phyloP scores from a whole-genome alignment of 2,888 invertebrate species.

The Leucoma salicis region DNA sequence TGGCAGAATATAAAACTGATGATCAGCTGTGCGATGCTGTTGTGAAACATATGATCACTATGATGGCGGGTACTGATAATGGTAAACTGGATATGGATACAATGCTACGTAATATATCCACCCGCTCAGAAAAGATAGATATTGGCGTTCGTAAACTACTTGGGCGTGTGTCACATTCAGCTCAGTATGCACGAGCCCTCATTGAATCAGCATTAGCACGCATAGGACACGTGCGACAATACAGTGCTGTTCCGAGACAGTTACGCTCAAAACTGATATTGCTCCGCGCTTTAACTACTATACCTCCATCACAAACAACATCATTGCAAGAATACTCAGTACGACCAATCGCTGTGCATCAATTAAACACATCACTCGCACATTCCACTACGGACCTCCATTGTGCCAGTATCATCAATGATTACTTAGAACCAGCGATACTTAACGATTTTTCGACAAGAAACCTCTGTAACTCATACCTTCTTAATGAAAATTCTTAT shows the following conservation, averaged over 20 bases:
- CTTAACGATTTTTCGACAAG: conserved; percentile 32
- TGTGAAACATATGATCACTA: conserved; percentile 37
- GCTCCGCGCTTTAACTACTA: conserved; percentile 17
- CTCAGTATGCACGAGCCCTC: conserved; percentile 40
- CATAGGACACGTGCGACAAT: conserved; percentile 27
- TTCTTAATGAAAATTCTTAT: conserved; percentile 5
- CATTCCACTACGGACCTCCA: conserved; percentile 34
- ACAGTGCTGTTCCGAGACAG: conserved; percentile 15
- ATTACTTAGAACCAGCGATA: conserved; percentile 31
- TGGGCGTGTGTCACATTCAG: conserved; percentile 39
- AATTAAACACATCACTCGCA: conserved; percentile 32
- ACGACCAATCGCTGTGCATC: conserved; percentile 24
- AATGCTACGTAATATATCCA: background rate
- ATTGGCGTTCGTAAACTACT: conserved; percentile 31
- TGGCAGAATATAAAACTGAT: conserved; percentile 25
- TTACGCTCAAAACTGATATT: conserved; percentile 38
- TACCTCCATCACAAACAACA: conserved; percentile 1
- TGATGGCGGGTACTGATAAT: conserved; percentile 31
- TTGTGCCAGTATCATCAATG: conserved; percentile 42
- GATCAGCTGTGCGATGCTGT: conserved; percentile 38
- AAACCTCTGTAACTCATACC: conserved; percentile 39
- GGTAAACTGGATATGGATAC: conserved; percentile 25
- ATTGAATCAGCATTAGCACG: conserved; percentile 42
- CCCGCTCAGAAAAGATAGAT: conserved; percentile 45
- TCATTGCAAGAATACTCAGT: conserved; percentile 11